Conservation (phyloP, 1,140 invertebrate species). For the Brachionus manjavacas region DNA sequence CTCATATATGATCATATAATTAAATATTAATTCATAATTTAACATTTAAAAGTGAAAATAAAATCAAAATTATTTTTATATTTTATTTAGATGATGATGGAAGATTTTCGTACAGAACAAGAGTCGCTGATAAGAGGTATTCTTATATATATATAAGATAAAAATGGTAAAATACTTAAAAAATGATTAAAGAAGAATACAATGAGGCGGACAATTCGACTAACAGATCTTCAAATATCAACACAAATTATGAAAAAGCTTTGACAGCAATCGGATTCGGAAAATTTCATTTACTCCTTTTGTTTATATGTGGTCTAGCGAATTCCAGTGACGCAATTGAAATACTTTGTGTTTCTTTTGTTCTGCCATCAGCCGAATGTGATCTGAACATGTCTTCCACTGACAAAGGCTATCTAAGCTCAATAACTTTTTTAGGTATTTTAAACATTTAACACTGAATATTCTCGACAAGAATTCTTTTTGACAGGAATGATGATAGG, state of each 20-base stretch:
- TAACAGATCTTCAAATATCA: not conserved
- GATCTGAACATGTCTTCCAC: slow-evolving; percentile 77
- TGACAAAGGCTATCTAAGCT: slow-evolving; percentile 72
- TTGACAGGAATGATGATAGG: slow-evolving; percentile 81
- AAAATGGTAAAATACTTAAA: not conserved
- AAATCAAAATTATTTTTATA: not conserved
- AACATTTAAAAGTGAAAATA: slow-evolving; percentile 1
- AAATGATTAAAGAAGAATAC: slow-evolving; percentile 6
- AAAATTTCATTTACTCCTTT: slow-evolving; percentile 78
- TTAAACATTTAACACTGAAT: slow-evolving; percentile 44
- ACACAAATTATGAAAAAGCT: slow-evolving; percentile 18
- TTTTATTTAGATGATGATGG: not conserved
- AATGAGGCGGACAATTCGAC: not conserved
- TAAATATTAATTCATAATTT: slow-evolving; percentile 8
- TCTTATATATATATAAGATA: not conserved
- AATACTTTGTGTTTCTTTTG: slow-evolving; percentile 78
- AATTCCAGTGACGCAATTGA: slow-evolving; percentile 92
- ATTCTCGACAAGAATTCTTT: slow-evolving; percentile 44
- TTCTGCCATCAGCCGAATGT: slow-evolving; percentile 83
- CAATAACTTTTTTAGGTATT: slow-evolving; percentile 61
- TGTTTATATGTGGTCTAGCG: slow-evolving; percentile 82
- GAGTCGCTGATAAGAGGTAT: slow-evolving; percentile 25
- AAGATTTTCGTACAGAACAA: not conserved
- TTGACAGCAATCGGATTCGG: slow-evolving; percentile 67
- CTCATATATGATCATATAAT: not conserved